These are phyloP conservation scores for Paguma larvata DNA, from an alignment of 2,797 vertebrate species.

Conservation along the genomic window DNA sequence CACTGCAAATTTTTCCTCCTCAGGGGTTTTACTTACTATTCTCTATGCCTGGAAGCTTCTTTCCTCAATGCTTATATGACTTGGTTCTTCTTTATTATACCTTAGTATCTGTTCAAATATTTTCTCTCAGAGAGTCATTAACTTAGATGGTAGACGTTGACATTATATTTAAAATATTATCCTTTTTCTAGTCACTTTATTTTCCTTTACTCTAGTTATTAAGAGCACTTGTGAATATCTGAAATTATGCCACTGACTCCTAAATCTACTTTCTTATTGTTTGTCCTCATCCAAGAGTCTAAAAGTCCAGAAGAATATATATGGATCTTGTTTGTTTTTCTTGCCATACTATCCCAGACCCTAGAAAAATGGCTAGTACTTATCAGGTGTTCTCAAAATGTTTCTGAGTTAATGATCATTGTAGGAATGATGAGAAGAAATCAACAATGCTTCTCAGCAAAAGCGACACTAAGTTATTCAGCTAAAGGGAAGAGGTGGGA, in stretches of 20 bases:
- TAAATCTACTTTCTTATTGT: neutral
- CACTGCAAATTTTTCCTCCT: neutral
- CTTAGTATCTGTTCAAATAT: neutral
- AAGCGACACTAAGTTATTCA: neutral
- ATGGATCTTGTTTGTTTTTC: neutral
- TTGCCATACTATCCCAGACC: neutral
- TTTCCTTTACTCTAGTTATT: neutral
- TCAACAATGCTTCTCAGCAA: neutral
- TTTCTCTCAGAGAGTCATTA: neutral
- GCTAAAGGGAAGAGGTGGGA: neutral
- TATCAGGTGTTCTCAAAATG: neutral
- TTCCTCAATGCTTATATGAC: neutral
- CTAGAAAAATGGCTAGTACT: neutral
- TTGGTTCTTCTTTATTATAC: conserved; percentile 10
- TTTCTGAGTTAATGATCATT: neutral
- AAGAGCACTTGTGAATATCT: neutral
- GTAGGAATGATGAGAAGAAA: neutral
- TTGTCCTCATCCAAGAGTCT: neutral
- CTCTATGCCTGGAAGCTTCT: neutral
- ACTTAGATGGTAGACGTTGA: neutral
- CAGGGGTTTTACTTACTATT: neutral
- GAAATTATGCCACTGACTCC: neutral
- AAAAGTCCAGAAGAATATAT: neutral
- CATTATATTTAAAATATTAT: neutral
- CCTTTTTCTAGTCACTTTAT: neutral